Percentiles rank a stretch among this genome's conserved stretches.
Evolutionary conservation across 2,797 vertebrate genomes (phyloP).

Genomic region (Paramormyrops hopkinsi): DNA sequence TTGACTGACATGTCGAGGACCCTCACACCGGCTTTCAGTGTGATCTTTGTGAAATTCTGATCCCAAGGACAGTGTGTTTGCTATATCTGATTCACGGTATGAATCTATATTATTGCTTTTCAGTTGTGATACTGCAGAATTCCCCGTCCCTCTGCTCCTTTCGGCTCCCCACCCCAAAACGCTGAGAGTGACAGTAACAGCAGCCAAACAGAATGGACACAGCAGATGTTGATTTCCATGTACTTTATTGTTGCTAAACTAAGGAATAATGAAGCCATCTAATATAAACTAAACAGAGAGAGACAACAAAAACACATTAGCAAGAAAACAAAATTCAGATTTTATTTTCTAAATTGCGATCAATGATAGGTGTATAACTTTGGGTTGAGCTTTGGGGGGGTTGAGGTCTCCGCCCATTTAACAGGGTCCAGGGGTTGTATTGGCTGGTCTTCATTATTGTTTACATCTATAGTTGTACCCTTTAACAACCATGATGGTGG

Average conservation of each 20-base stretch:
- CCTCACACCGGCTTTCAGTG: neutral
- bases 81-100: neutral
- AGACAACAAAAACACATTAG: neutral
- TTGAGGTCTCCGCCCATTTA: neutral
- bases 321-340: neutral
- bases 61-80: neutral
- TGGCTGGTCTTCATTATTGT: neutral
- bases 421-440: neutral
- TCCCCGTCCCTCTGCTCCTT: neutral
- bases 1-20: neutral
- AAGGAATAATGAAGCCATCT: constrained; percentile 15
- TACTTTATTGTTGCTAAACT: constrained; percentile 22
- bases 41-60: neutral
- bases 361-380: neutral
- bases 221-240: neutral
- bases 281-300: constrained; percentile 12
- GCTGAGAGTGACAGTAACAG: neutral
- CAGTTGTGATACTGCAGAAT: neutral
- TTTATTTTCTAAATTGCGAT: neutral
- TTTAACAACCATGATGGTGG: neutral
- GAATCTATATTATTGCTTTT: neutral
- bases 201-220: constrained; percentile 1
- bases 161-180: neutral
- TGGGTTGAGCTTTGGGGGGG: neutral
- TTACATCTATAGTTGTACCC: neutral